Conservation (phyloP, 2,797 vertebrate species). For the Champsocephalus esox region DNA sequence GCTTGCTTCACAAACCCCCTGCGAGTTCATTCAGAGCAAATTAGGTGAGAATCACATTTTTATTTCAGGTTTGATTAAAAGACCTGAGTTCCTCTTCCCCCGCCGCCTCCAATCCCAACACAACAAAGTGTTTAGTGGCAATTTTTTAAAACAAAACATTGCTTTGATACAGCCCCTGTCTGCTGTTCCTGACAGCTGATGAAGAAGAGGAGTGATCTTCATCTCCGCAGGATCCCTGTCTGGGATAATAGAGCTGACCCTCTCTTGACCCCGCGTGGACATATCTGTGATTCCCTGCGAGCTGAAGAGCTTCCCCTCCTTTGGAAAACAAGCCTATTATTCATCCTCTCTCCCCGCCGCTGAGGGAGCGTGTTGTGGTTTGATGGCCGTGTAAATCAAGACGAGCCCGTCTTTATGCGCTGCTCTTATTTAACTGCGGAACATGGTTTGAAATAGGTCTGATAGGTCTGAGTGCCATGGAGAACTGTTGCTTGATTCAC, state of each 20-base stretch:
- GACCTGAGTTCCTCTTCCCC: too few species aligned
- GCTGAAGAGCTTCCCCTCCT: slow-evolving; percentile 71
- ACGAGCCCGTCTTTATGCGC: slow-evolving; percentile 48
- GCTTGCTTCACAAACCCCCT: neutral
- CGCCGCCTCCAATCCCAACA: neutral
- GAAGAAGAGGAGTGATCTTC: slow-evolving; percentile 28
- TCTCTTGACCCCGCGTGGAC: slow-evolving; percentile 66
- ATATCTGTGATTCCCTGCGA: slow-evolving; percentile 78
- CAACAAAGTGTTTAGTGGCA: neutral
- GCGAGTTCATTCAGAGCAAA: neutral
- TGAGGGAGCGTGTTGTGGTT: slow-evolving; percentile 44
- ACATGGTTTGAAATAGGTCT: slow-evolving; percentile 46
- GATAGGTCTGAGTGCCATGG: neutral
- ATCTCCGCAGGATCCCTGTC: slow-evolving; percentile 38
- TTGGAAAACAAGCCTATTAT: slow-evolving; percentile 81
- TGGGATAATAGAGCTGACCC: slow-evolving; percentile 67
- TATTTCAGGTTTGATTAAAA: too few species aligned
- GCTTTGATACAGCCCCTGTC: slow-evolving; percentile 5
- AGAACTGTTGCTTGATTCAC: slow-evolving; percentile 4
- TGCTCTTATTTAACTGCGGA: slow-evolving; percentile 49
- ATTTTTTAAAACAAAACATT: neutral
- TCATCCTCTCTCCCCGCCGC: slow-evolving; percentile 34
- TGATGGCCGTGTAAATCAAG: slow-evolving; percentile 52
- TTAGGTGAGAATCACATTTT: neutral
- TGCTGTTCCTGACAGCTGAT: slow-evolving; percentile 33